These are phyloP conservation scores for Chlorospingus flavigularis DNA, from an alignment of 2,797 vertebrate species.

Conservation along the genomic window DNA sequence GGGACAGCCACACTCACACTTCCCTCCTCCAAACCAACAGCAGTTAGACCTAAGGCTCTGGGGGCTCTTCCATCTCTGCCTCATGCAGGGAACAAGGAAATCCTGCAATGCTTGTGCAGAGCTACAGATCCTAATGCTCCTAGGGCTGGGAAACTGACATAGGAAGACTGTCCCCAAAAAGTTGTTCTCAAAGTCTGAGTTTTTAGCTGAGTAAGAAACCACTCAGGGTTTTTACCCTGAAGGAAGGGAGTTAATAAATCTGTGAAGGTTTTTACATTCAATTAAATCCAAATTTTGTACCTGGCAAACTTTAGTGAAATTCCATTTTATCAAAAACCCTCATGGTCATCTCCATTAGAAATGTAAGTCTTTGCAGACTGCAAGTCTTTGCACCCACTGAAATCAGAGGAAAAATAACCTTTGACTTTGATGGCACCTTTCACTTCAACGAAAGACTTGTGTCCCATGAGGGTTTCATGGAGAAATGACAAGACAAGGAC, in stretches of 20 bases:
- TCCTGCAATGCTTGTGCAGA: not conserved
- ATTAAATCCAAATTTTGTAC: not conserved
- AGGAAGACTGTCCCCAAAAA: not conserved
- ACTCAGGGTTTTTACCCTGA: not conserved
- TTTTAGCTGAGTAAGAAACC: not conserved
- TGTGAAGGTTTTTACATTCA: not conserved
- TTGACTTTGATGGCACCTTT: not conserved
- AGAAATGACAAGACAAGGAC: not conserved
- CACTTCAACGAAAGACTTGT: not conserved
- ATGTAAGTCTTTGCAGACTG: not conserved
- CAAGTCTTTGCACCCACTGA: not conserved
- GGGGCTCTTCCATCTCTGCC: not conserved
- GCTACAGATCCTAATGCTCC: not conserved
- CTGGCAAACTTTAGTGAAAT: not conserved
- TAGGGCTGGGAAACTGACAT: not conserved
- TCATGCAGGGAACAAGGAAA: not conserved
- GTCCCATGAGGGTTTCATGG: not conserved
- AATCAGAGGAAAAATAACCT: not conserved
- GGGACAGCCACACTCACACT: not conserved
- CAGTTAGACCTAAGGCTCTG: not conserved
- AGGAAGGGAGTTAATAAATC: not conserved
- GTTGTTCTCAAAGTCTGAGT: not conserved
- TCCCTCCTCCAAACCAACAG: not conserved
- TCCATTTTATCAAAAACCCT: not conserved
- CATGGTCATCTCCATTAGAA: not conserved